Base-by-base conservation (phyloP, 2,797 vertebrate species). In the Cercopithecus hamlyni region DNA sequence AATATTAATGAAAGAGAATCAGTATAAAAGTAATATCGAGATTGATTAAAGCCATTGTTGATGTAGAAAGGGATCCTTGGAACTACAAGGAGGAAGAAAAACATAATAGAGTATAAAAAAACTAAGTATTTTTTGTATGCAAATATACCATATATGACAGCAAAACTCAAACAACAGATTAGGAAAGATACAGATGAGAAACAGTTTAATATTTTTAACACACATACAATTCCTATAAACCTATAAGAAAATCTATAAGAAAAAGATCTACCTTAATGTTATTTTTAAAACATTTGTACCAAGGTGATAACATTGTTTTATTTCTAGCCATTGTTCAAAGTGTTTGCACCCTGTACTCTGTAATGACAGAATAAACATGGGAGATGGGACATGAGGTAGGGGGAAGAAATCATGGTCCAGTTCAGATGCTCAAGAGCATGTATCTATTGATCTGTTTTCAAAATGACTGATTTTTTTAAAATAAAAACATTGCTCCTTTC, bases 61-160 rank as follows among this genome's bases (percentile, higher is more conserved):
- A 76, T 17, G 15, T 14, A 45, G 24, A 75, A 87, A 77, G 4
- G 1, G 8, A 89, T 19, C 10, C 33, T 15, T 67, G 5, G 75
- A 90, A 39, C 3, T 64, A 55, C 36, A 67, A 58, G 70, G 7
- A 89, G 19, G 57, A 85, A 93, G 72, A 58, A 86, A 93, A 97
- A 19, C 4, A 77, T 33, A 73, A 39, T 58, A 11, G 7, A 36
- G 52, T 45, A 77, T 48, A 27, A n/a, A 45, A 7, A 93, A 75
- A 15, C 72, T 41, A 75, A 24, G 19, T 10, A 4, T 64, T 58
- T 88, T 64, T 58, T 93, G 6, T 79, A 14, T 70, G 93, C 50
- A 27, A 77, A 96, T 50, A 76, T 41, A 45, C 1, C 17, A n/a
- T n/a, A 88, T 50, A 50, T 82, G n/a, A 76, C 9, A 58, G 10